A percentile compares a stretch with the other conserved stretches of the same genome.
Evolutionary conservation across 2,797 vertebrate species (phyloP).

Genomic region (Fistularia commersonii): DNA sequence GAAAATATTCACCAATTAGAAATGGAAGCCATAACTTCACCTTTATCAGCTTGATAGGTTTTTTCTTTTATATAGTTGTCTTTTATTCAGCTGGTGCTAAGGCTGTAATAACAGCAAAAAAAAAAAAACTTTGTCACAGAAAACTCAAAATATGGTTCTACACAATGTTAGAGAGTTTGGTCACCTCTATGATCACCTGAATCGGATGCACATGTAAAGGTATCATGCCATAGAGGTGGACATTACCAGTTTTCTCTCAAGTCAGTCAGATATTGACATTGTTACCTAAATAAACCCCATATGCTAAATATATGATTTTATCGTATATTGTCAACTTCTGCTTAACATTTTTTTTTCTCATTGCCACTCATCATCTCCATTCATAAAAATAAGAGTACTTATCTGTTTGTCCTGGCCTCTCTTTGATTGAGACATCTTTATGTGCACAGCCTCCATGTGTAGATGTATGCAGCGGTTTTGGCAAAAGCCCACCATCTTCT

Average conservation of each 20-base stretch:
- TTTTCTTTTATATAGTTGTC: too few species aligned
- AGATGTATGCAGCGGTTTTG: constrained; percentile 54
- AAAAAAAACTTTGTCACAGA: neutral
- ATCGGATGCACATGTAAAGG: neutral
- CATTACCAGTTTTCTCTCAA: too few species aligned
- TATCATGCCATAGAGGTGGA: too few species aligned
- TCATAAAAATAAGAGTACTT: constrained; percentile 1
- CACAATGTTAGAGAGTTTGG: constrained; percentile 9
- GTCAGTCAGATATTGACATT: too few species aligned
- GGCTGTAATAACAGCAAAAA: neutral
- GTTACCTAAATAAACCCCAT: constrained; percentile 9
- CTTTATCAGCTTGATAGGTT: too few species aligned
- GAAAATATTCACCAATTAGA: constrained; percentile 7
- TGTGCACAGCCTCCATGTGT: constrained; percentile 42
- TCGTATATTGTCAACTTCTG: constrained; percentile 9
- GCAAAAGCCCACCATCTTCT: constrained; percentile 56
- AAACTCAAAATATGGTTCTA: constrained; percentile 12
- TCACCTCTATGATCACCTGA: constrained; percentile 30
- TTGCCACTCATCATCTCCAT: neutral
- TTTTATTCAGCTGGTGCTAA: too few species aligned
- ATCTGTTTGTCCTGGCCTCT: constrained; percentile 17
- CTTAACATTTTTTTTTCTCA: constrained; percentile 12
- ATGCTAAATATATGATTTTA: constrained; percentile 17
- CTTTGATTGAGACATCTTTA: constrained; percentile 57
- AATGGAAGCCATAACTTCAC: constrained; percentile 16